A percentile compares a stretch with the other conserved stretches of the same genome.
phyloP scores from a whole-genome alignment of 2,797 vertebrate genomes.

The Acrossocheilus fasciatus region DNA sequence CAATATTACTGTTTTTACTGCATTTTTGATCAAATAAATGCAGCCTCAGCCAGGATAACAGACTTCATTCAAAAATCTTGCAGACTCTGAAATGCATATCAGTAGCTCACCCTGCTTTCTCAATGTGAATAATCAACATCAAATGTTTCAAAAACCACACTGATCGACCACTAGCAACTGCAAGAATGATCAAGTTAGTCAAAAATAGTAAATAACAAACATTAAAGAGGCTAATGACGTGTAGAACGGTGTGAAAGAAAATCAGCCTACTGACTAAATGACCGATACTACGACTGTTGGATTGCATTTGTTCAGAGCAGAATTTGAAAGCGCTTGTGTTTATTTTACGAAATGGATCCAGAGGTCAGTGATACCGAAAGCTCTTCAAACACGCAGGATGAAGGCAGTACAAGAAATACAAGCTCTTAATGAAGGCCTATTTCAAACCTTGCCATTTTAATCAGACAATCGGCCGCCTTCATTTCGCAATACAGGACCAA shows the following conservation, averaged over 20 bases:
- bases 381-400: neutral
- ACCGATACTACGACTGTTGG: neutral
- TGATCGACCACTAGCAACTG: neutral
- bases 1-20: neutral
- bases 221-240: neutral
- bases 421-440: neutral
- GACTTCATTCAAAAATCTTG: neutral
- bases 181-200: neutral
- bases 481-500: neutral
- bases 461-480: slow-evolving; percentile 5
- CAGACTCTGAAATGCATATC: too few relatives aligned
- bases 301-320: neutral
- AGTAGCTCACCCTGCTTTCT: neutral
- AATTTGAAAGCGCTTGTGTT: neutral
- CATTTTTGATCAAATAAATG: neutral
- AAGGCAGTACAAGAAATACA: neutral
- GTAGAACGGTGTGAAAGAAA: neutral
- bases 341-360: slow-evolving; percentile 26
- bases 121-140: neutral
- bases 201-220: neutral
- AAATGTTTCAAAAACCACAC: neutral
- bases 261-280: neutral
- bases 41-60: neutral
- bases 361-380: slow-evolving; percentile 9
- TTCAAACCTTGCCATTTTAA: neutral